Base-by-base conservation (phyloP, 2,113 vertebrate genomes). In the Arenaria interpres region DNA sequence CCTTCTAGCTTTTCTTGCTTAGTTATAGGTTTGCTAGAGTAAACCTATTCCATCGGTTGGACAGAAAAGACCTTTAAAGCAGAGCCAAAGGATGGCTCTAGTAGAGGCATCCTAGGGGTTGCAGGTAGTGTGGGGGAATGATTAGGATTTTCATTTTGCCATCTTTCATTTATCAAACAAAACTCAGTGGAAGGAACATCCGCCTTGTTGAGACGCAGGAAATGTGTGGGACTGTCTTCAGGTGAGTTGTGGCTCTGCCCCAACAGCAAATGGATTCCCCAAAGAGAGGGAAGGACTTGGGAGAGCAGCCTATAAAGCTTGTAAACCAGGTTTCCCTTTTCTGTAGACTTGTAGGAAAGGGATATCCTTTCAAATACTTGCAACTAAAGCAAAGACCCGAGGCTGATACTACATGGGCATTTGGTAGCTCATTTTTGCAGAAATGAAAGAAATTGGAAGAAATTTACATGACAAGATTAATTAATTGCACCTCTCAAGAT, bases 171-270 rank as follows among this genome's bases (percentile, higher is more conserved):
- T 82, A 57, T n/a, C 16, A 67, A 50, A 41, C 13, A 48, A 71
- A 75, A 60, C 35, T 21, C n/a, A 68, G 23, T 51, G n/a, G 39
- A 72, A 82, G 30, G 12, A 68, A 20, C 4, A 8, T 37, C 39
- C 0, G 0, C 37, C 37, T 71, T n/a, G 7, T 9, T 93, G 77
- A 77, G 68, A 45, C 43, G 33, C 3, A 45, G 39, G 27, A 51
- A 80, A 53, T 62, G 15, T 0, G 2, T 33, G 15, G 14, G 48
- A 57, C 30, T 30, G 37, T 63, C 46, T 85, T 85, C 28, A 87
- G 24, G 46, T 43, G 46, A 93, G 50, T 10, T 71, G 46, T 63
- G 48, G 18, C 37, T 84, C 27, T 75, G 28, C 35, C 35, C 18
- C 27, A 46, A 33, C 17, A 87, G 76, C 20, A 81, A 41, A 69